Evolutionary conservation across 1,140 invertebrate species (phyloP).

Genomic region (Watersipora subatra): DNA sequence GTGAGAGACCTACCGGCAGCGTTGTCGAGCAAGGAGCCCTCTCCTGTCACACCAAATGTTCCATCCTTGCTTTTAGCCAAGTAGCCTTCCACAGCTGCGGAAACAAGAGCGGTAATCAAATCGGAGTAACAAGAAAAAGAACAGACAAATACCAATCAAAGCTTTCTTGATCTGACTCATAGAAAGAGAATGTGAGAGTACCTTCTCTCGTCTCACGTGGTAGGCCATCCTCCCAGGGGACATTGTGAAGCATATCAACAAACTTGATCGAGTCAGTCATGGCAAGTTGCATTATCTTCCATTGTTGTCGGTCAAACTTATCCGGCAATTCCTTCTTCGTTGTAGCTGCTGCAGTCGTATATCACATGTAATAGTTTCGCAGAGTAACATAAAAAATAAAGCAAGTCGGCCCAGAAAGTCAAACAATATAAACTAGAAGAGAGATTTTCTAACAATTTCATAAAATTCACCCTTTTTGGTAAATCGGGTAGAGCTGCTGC

Average conservation of each 20-base stretch:
- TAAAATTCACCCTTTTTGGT: conserved; percentile 31
- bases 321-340: conserved; percentile 7
- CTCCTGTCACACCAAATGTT: conserved; percentile 35
- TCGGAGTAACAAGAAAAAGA: background rate
- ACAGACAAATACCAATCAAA: too few species aligned
- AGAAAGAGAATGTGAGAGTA: too few species aligned
- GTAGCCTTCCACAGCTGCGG: conserved; percentile 39
- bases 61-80: conserved; percentile 32
- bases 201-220: conserved; percentile 27
- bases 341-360: background rate
- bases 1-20: conserved; percentile 24
- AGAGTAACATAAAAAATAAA: background rate
- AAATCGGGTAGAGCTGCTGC: conserved; percentile 24
- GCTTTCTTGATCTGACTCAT: too few species aligned
- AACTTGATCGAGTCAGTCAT: conserved; percentile 37
- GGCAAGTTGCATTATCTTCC: conserved; percentile 33
- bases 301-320: conserved; percentile 15
- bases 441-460: too few species aligned
- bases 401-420: background rate
- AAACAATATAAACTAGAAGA: background rate
- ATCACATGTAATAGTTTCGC: too few species aligned
- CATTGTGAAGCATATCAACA: conserved; percentile 39
- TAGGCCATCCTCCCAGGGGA: conserved; percentile 39
- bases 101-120: background rate
- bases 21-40: conserved; percentile 35